phyloP scores from a whole-genome alignment of 2,113 vertebrate species.

The Nesoenas mayeri region DNA sequence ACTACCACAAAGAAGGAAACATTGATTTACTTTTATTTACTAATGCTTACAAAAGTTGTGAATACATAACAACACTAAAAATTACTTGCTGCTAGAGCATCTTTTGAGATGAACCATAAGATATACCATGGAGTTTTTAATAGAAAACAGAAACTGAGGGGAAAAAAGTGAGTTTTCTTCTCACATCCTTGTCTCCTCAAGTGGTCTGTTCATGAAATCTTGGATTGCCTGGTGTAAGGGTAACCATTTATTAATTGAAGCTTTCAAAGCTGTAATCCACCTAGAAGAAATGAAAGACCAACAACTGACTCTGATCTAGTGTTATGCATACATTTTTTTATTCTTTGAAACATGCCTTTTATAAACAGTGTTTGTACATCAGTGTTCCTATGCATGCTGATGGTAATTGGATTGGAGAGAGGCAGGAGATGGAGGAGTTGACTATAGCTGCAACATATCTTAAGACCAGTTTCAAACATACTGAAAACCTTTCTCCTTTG shows the following conservation, averaged over 20 bases:
- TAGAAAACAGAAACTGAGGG: background rate
- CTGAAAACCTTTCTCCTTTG: background rate
- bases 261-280: slow-evolving; percentile 86
- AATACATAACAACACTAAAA: background rate
- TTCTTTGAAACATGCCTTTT: background rate
- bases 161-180: background rate
- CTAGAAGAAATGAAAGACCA: slow-evolving; percentile 69
- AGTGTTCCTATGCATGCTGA: background rate
- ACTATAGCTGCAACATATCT: background rate
- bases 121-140: background rate
- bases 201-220: slow-evolving; percentile 81
- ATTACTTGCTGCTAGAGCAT: background rate
- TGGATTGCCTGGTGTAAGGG: slow-evolving; percentile 86
- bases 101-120: background rate
- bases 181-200: slow-evolving; percentile 89
- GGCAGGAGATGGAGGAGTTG: background rate
- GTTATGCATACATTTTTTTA: background rate
- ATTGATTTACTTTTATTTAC: slow-evolving; percentile 26
- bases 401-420: background rate
- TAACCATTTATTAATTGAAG: slow-evolving; percentile 88
- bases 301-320: background rate
- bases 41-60: slow-evolving; percentile 7
- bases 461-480: background rate
- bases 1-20: background rate
- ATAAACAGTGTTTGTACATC: background rate